These are phyloP conservation scores for Potorous gilbertii DNA, from an alignment of 2,797 vertebrate genomes.

Conservation along the genomic window DNA sequence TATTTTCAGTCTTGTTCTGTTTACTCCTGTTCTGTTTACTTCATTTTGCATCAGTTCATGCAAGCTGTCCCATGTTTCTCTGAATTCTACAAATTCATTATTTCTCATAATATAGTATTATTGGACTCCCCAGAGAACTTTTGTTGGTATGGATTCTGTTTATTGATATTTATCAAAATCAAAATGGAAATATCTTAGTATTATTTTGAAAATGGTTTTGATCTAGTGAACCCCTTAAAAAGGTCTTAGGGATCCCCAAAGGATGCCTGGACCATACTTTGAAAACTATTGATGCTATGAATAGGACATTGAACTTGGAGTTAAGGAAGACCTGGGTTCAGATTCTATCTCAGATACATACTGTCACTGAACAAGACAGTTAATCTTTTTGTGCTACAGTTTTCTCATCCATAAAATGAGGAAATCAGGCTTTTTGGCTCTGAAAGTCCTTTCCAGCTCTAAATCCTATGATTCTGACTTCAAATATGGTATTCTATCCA, in stretches of 20 bases:
- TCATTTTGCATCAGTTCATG: neutral
- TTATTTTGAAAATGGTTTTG: neutral
- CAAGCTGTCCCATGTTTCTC: neutral
- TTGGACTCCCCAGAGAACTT: neutral
- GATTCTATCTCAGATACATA: neutral
- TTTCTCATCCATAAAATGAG: slow-evolving; percentile 17
- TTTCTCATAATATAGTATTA: neutral
- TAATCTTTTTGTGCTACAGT: neutral
- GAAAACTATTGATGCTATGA: neutral
- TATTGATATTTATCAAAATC: neutral
- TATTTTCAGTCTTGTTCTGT: neutral
- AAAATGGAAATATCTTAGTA: neutral
- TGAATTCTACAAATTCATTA: neutral
- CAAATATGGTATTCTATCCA: neutral
- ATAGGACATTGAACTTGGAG: too few relatives aligned
- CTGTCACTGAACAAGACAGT: neutral
- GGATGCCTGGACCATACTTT: neutral
- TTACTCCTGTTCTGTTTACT: neutral
- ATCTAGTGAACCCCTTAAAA: neutral
- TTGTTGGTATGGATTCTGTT: neutral
- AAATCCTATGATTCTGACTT: neutral
- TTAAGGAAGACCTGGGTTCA: neutral
- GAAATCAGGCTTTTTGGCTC: neutral
- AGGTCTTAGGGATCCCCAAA: neutral
- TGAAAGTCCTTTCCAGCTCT: neutral